Percentiles rank a stretch among this genome's conserved stretches.
Conservation (phyloP, 2,797 vertebrate genomes). For the Chaunax sp. region DNA sequence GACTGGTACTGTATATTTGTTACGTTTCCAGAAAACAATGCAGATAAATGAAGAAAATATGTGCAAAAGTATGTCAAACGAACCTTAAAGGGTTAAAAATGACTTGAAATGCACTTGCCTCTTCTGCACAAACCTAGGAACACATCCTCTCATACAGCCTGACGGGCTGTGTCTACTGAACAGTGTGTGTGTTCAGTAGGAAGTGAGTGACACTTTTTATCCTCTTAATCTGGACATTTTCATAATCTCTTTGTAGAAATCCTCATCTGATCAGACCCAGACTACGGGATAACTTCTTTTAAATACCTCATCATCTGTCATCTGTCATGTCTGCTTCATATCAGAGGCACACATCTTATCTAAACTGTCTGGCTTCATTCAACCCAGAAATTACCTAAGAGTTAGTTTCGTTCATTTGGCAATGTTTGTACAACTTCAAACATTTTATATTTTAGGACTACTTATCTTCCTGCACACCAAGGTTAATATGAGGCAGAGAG, state of each 20-base stretch:
- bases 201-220: constrained; percentile 27
- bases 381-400: not conserved
- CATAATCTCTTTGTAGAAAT: constrained; percentile 34
- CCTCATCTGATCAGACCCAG: constrained; percentile 29
- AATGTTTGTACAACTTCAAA: not conserved
- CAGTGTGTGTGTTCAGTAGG: not conserved
- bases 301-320: constrained; percentile 3
- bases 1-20: too few species aligned
- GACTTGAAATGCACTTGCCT: not conserved
- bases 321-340: not conserved
- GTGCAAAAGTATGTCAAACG: not conserved
- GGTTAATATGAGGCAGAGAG: constrained; percentile 29
- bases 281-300: not conserved
- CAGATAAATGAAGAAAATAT: not conserved
- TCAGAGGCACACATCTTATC: not conserved
- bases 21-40: not conserved
- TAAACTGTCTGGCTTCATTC: not conserved
- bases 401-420: not conserved
- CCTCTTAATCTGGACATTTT: constrained; percentile 29
- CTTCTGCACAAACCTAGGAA: constrained; percentile 1
- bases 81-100: not conserved
- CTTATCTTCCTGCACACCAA: not conserved
- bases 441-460: constrained; percentile 11
- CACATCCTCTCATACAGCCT: not conserved
- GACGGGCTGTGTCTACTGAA: not conserved